These are phyloP conservation scores for Hirudinaria manillensis DNA, from an alignment of 2,888 invertebrate genomes.

Conservation along the genomic window DNA sequence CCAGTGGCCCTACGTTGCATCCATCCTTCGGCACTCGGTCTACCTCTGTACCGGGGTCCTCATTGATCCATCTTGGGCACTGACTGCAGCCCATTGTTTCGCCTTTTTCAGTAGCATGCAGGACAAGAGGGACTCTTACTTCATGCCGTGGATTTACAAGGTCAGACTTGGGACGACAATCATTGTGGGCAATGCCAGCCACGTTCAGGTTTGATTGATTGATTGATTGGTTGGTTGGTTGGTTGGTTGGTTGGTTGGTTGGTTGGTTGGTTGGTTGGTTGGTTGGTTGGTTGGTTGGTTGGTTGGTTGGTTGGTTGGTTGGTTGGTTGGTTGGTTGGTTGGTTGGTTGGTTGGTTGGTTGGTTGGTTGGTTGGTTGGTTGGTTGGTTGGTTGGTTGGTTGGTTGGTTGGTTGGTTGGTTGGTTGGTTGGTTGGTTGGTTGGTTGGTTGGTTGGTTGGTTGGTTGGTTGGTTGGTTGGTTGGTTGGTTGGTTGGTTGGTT, in stretches of 20 bases:
- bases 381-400: background rate
- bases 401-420: background rate
- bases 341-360: background rate
- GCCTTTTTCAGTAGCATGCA: constrained; percentile 28
- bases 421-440: background rate
- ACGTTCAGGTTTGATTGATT: constrained; percentile 23
- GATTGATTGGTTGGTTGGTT: background rate
- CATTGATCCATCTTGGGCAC: constrained; percentile 34
- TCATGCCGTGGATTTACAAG: constrained; percentile 28
- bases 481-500: too few species aligned
- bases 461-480: too few species aligned
- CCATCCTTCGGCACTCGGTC: constrained; percentile 35
- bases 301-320: too few species aligned
- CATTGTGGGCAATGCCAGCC: constrained; percentile 8
- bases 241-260: background rate
- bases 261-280: background rate
- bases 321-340: too few species aligned
- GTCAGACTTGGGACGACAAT: constrained; percentile 29
- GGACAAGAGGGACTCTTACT: background rate
- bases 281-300: too few species aligned
- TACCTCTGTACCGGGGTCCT: constrained; percentile 39
- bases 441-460: too few species aligned
- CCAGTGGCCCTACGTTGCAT: constrained; percentile 40
- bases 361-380: too few species aligned
- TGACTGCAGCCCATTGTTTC: constrained; percentile 41